Base-by-base conservation (phyloP, 2,797 vertebrate genomes). In the Apodemus agrarius region DNA sequence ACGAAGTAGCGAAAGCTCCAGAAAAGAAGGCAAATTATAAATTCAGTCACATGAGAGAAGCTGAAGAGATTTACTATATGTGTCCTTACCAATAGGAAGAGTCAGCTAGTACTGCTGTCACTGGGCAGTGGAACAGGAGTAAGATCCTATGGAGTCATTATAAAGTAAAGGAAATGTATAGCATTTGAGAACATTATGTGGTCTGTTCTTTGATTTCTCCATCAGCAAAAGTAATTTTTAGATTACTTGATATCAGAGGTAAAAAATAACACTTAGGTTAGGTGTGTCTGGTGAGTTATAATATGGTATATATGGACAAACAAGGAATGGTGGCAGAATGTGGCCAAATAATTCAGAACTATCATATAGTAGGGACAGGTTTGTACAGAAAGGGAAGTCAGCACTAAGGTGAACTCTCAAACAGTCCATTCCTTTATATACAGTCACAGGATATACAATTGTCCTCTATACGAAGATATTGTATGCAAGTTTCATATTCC, bases 391-490 rank as follows among this genome's bases (percentile, higher is more conserved):
- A 24, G 2, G 2, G 17, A 21, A 29, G 14, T 57, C 24, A 80
- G 6, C 31, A 75, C 11, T 24, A 34, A 3, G 2, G 6, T 0
- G 0, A 67, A 1, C 8, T 84, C 21, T 92, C 46, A 37, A n/a
- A n/a, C 0, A 31, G 76, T 59, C 11, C 24, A 17, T 29, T 17
- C 12, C 19, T 5, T 22, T 7, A 4, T 0, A 4, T 37, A 24
- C 1, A 9, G 3, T 10, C 26, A 17, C 0, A 34, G 59, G 13
- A 43, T 43, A 1, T 2, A 57, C 29, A 65, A 43, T 22, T 65
- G 17, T 21, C 14, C 21, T 16, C 11, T 11, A 24, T 1, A 4
- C 4, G 9, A 5, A 6, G 4, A 3, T 19, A 4, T 0, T 17
- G 14, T 10, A 46, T 59, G 1, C 2, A 59, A 31, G 34, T 40